Evolutionary conservation across 23 tunicate species (phyloP).

Genomic region (Trididemnum nubilum): DNA sequence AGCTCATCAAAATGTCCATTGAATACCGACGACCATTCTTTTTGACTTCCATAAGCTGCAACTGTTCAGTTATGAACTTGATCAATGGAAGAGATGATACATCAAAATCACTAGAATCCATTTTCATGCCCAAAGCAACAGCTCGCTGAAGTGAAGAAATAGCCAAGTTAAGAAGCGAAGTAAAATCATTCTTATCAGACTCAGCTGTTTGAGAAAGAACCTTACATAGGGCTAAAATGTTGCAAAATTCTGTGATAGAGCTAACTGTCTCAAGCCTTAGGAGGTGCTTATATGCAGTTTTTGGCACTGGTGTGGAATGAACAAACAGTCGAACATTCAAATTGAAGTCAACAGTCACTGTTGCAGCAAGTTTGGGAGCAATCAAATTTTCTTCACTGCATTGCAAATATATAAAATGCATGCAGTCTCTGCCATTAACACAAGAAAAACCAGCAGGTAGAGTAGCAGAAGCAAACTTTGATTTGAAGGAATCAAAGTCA

Average conservation of each 20-base stretch:
- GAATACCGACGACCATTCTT: slow-evolving; percentile 1
- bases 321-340: background rate
- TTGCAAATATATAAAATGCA: background rate
- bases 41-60: background rate
- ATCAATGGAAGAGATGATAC: background rate
- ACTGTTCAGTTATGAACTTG: background rate
- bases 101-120: background rate
- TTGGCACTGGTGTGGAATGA: background rate
- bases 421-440: background rate
- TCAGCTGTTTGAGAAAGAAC: background rate
- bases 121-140: background rate
- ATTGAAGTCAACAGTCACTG: background rate
- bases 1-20: background rate
- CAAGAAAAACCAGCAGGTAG: background rate
- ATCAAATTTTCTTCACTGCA: background rate
- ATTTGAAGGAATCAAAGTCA: background rate
- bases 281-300: background rate
- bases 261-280: background rate
- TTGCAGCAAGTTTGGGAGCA: background rate
- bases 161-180: background rate
- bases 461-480: background rate
- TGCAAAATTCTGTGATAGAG: background rate
- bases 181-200: background rate
- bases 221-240: background rate
- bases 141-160: background rate